Conservation (phyloP, 2,888 invertebrate species). For the Erebia aethiops region DNA sequence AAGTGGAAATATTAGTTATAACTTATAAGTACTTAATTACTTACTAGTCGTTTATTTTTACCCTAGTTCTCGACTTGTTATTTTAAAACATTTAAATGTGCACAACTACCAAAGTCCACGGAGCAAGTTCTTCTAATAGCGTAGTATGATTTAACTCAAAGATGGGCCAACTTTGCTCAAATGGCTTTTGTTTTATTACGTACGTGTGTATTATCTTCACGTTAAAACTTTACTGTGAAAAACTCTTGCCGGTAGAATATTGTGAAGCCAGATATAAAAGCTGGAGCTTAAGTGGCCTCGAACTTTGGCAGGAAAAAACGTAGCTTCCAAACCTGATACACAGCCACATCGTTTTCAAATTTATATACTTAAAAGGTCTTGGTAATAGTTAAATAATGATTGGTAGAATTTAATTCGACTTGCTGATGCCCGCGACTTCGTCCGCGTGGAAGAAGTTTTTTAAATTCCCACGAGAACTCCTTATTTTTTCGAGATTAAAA, state of each 20-base stretch:
- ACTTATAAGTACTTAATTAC: no score
- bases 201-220: constrained; percentile 18
- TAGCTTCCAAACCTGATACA: no score
- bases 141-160: constrained; percentile 25
- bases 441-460: no score
- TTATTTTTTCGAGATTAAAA: no score
- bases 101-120: neutral
- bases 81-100: constrained; percentile 8
- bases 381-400: no score
- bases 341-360: no score
- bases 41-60: neutral
- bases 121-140: constrained; percentile 16
- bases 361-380: no score
- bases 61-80: neutral
- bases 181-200: constrained; percentile 30
- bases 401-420: no score
- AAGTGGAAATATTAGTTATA: no score
- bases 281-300: no score
- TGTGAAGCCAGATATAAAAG: neutral
- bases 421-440: no score
- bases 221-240: constrained; percentile 18
- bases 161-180: constrained; percentile 22
- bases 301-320: neutral
- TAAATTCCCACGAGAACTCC: no score
- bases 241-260: neutral